Evolutionary conservation across 2,888 invertebrate species (phyloP), one percentile per base, ranked within the genome.

Genomic region (Drosophila silvestris): DNA sequence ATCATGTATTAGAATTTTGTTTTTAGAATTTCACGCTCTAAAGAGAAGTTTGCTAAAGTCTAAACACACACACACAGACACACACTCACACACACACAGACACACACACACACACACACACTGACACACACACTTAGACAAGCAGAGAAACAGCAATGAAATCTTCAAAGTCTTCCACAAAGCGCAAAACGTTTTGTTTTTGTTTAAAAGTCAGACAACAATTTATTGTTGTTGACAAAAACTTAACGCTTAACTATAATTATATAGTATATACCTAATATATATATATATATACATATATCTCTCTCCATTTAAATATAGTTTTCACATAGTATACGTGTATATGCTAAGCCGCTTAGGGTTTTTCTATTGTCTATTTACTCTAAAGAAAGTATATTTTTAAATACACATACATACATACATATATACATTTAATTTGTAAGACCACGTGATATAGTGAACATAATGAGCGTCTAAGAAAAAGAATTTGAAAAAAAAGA

Each of bases 391-490:
- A 65, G 58, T 77, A 77, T 72, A 77, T 74, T 28, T 61, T 32
- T 60, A 37, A 53, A 76, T 57, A 61, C 32, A 58, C 14, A 63
- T 39, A 63, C 10, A 61, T 37, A 53, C 33, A 61, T 12, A 58
- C 39, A 59, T 12, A 62, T 12, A 62, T 30, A 67, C 32, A 62
- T 35, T 47, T 54, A 30, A 44, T 70, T 85, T 77, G 54, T 90
- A 89, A 87, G 91, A 71, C 74, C 82, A 89, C 86, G 90, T 90
- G 90, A 90, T 86, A 90, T 90, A 90, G 84, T 77, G 50, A 90
- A 77, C 87, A 87, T 89, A 85, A 85, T 83, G 83, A 85, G 89
- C 75, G 75, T 75, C 70, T 87, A 89, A 88, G 87, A 79, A 83
- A 83, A 73, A 60, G 70, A 84, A 82, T 82, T 85, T 85, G 73